A percentile compares a stretch with the other conserved stretches of the same genome.
Evolutionary conservation across 2,113 vertebrate genomes (phyloP).

Genomic region (Corynorhinus townsendii): DNA sequence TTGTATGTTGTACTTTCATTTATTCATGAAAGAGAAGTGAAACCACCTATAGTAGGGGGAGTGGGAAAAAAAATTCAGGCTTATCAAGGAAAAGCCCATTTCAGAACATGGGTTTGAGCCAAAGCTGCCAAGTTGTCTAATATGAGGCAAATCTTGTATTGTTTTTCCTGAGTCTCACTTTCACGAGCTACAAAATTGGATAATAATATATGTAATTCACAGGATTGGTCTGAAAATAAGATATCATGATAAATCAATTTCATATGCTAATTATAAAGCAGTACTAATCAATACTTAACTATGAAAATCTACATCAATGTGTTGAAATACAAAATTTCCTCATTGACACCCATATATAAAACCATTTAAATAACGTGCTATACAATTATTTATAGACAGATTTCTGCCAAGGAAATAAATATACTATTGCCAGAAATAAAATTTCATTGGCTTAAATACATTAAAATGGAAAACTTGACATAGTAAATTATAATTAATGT

Average conservation of each 20-base stretch:
- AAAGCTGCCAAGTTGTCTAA: fast-evolving
- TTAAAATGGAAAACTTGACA: background rate
- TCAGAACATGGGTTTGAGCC: background rate
- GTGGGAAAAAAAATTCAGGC: background rate
- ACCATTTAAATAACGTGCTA: background rate
- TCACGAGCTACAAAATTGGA: background rate
- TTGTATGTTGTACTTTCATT: background rate
- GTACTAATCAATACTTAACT: background rate
- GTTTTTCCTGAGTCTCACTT: background rate
- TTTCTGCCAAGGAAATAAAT: background rate
- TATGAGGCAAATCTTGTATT: background rate
- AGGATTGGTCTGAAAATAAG: background rate
- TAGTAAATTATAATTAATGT: background rate
- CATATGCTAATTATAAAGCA: background rate
- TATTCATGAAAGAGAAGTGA: background rate
- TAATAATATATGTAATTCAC: background rate
- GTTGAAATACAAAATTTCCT: background rate
- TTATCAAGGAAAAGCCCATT: background rate
- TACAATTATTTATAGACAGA: background rate
- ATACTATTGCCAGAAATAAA: background rate
- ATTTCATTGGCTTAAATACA: background rate
- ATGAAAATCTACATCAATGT: background rate
- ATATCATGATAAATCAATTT: background rate
- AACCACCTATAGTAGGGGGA: background rate
- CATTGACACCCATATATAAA: background rate